phyloP scores from a whole-genome alignment of 2,113 vertebrate species.

The Leucoraja erinaceus region DNA sequence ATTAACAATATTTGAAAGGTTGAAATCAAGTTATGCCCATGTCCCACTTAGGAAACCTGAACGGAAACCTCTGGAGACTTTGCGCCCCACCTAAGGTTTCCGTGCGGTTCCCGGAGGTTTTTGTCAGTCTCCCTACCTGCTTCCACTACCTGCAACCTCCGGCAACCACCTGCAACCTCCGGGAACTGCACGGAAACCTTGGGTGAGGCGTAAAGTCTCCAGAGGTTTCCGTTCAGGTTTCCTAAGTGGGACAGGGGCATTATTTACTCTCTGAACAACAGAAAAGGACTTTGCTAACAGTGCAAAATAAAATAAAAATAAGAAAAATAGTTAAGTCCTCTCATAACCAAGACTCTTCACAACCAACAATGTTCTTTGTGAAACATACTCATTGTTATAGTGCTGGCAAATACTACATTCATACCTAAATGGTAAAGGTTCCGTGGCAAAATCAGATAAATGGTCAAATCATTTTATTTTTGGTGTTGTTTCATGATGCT shows the following conservation, averaged over 20 bases:
- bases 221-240: no score
- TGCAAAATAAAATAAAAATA: background rate
- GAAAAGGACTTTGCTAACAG: background rate
- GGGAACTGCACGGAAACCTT: no score
- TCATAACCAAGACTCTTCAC: background rate
- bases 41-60: no score
- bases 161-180: no score
- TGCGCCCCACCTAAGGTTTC: no score
- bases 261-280: background rate
- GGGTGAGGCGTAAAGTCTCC: no score
- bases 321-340: background rate
- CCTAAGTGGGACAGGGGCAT: no score
- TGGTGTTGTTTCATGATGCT: background rate
- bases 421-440: background rate
- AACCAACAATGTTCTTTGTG: background rate
- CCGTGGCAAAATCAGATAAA: background rate
- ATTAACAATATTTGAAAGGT: background rate
- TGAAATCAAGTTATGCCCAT: background rate
- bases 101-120: no score
- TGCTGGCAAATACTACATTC: background rate
- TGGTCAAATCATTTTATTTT: background rate
- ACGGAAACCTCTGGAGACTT: no score
- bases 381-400: background rate
- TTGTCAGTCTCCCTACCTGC: no score
- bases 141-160: no score